These are phyloP conservation scores for Echinops telfairi DNA, from an alignment of 2,113 vertebrate genomes.

Conservation along the genomic window DNA sequence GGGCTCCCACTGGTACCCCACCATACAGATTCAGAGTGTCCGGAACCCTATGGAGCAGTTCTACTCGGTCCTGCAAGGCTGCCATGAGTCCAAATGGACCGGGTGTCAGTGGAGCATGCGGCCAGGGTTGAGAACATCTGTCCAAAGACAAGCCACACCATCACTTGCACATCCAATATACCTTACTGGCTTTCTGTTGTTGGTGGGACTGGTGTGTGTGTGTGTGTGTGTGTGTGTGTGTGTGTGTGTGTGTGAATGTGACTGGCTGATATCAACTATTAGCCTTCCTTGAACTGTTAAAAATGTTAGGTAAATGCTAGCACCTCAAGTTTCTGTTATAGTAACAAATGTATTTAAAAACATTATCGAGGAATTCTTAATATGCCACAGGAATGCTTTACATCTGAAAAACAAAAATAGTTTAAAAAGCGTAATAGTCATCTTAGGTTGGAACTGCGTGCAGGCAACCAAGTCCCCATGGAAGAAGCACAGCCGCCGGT, in stretches of 20 bases:
- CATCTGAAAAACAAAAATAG: constrained; percentile 35
- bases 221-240: neutral
- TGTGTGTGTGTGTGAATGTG: neutral
- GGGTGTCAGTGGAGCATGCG: too few relatives aligned
- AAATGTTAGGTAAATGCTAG: constrained; percentile 47
- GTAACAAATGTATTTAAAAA: neutral
- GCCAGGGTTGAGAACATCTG: too few relatives aligned
- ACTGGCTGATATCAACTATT: neutral
- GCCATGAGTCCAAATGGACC: too few relatives aligned
- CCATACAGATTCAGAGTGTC: too few relatives aligned
- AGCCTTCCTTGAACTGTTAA: too few relatives aligned
- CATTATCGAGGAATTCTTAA: constrained; percentile 18
- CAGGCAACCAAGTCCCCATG: too few relatives aligned
- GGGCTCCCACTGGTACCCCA: too few relatives aligned
- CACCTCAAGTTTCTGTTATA: neutral
- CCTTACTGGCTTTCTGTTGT: neutral
- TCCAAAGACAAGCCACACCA: too few relatives aligned
- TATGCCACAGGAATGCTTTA: constrained; percentile 20
- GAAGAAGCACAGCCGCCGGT: too few relatives aligned
- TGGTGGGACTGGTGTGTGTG: neutral
- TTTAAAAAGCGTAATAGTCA: constrained; percentile 21
- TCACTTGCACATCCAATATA: neutral
- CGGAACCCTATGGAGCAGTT: too few relatives aligned
- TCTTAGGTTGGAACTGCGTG: neutral
- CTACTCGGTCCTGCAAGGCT: too few relatives aligned